A percentile compares a stretch with the other conserved stretches of the same genome.
Conservation (phyloP, 2,888 invertebrate species). For the Pterostichus madidus region DNA sequence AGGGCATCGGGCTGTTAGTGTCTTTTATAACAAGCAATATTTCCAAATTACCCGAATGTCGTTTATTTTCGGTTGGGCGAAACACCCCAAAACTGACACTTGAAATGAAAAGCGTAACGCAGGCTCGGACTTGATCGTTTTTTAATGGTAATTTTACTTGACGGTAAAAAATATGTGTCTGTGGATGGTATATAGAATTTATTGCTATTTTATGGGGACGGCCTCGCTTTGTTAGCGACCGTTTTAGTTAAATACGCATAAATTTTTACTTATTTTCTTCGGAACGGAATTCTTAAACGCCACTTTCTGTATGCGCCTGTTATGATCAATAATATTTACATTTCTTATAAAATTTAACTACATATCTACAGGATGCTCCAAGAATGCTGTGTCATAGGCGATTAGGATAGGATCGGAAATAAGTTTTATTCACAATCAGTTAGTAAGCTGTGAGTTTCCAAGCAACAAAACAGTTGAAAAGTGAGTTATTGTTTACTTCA, state of each 20-base stretch:
- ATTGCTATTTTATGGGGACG: slow-evolving; percentile 9
- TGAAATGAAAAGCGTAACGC: slow-evolving; percentile 45
- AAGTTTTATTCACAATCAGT: too few species aligned
- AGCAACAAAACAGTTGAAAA: too few species aligned
- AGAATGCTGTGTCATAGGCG: too few species aligned
- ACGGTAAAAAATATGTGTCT: slow-evolving; percentile 44
- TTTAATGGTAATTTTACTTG: slow-evolving; percentile 52
- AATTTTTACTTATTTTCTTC: slow-evolving; percentile 20
- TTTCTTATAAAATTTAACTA: neutral
- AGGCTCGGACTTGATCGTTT: slow-evolving; percentile 38
- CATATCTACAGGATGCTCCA: too few species aligned
- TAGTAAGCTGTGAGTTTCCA: too few species aligned
- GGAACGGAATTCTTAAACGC: too few species aligned
- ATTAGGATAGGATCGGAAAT: too few species aligned
- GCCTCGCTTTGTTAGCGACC: slow-evolving; percentile 12
- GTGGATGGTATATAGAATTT: slow-evolving; percentile 23
- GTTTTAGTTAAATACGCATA: slow-evolving; percentile 36
- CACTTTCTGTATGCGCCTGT: neutral
- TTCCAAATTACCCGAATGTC: slow-evolving; percentile 52
- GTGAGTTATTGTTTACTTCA: too few species aligned
- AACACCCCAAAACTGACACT: slow-evolving; percentile 39
- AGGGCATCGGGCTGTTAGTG: slow-evolving; percentile 20
- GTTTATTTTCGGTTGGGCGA: slow-evolving; percentile 30
- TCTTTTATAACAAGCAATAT: slow-evolving; percentile 55
- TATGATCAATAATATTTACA: neutral